Evolutionary conservation across 2,888 invertebrate genomes (phyloP).

Genomic region (Rhodophaea formosa): DNA sequence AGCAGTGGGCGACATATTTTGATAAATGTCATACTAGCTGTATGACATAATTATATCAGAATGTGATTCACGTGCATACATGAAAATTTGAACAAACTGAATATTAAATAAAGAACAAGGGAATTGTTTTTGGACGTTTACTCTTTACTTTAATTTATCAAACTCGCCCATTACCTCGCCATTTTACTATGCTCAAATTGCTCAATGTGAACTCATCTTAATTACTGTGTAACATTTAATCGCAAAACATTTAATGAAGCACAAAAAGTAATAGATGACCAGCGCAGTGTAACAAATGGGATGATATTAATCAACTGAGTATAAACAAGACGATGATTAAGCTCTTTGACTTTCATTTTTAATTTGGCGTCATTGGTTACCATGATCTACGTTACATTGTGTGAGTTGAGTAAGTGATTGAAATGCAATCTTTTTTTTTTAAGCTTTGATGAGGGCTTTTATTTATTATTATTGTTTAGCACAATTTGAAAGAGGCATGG

Average conservation of each 20-base stretch:
- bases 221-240: slow-evolving; percentile 17
- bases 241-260: slow-evolving; percentile 13
- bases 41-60: no score
- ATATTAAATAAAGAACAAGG: no score
- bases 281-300: slow-evolving; percentile 12
- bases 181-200: not conserved
- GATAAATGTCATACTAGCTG: no score
- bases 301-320: slow-evolving; percentile 8
- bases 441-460: no score
- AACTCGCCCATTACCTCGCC: not conserved
- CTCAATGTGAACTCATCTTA: slow-evolving; percentile 1
- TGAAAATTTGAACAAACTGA: no score
- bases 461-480: no score
- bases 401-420: not conserved
- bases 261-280: slow-evolving; percentile 11
- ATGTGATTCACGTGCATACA: no score
- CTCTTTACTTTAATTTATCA: not conserved
- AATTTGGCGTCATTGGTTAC: slow-evolving; percentile 13
- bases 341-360: slow-evolving; percentile 15
- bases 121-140: no score
- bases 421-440: not conserved
- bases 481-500: no score
- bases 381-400: slow-evolving; percentile 14
- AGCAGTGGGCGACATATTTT: no score
- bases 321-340: slow-evolving; percentile 13